Percentiles rank a stretch among this genome's conserved stretches.
Conservation (phyloP, 1,140 invertebrate species). For the Drosophila nigrodunni region DNA sequence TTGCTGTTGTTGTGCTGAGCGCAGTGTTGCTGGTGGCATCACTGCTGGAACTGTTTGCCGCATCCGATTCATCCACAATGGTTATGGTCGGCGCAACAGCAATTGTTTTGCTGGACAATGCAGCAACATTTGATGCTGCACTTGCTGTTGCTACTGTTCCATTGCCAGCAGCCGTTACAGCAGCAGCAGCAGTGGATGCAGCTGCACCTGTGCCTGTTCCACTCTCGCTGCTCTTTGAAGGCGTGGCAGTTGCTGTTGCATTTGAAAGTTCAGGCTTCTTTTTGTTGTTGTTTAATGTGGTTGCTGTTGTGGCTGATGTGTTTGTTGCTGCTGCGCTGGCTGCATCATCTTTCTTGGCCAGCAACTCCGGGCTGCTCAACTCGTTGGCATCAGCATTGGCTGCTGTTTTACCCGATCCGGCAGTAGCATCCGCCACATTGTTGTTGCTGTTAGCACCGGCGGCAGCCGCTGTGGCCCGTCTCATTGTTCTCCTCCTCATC, state of each 20-base stretch:
- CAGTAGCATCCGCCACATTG: not conserved
- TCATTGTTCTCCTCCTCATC: slow-evolving; percentile 47
- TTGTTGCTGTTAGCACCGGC: not conserved
- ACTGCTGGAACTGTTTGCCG: slow-evolving; percentile 64
- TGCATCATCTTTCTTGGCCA: slow-evolving; percentile 53
- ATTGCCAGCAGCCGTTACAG: slow-evolving; percentile 1
- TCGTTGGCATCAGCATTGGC: slow-evolving; percentile 23
- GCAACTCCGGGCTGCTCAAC: slow-evolving; percentile 15
- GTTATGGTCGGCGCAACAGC: slow-evolving; percentile 54
- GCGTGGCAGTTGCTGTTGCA: not conserved
- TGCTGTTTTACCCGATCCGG: slow-evolving; percentile 2
- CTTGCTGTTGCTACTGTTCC: not conserved
- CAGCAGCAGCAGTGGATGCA: slow-evolving; percentile 11
- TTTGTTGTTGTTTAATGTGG: slow-evolving; percentile 15
- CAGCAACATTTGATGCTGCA: too few relatives aligned
- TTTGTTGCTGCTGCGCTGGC: slow-evolving; percentile 2
- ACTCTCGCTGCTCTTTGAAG: slow-evolving; percentile 5
- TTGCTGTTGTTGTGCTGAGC: not conserved
- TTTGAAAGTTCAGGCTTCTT: slow-evolving; percentile 46
- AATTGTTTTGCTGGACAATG: not conserved
- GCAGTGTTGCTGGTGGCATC: slow-evolving; percentile 44
- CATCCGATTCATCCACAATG: slow-evolving; percentile 70
- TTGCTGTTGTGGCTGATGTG: slow-evolving; percentile 22
- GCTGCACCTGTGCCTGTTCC: not conserved
- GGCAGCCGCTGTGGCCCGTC: not conserved